Evolutionary conservation across 1,140 invertebrate species (phyloP).

Genomic region (Stegodyphus mimosarum): DNA sequence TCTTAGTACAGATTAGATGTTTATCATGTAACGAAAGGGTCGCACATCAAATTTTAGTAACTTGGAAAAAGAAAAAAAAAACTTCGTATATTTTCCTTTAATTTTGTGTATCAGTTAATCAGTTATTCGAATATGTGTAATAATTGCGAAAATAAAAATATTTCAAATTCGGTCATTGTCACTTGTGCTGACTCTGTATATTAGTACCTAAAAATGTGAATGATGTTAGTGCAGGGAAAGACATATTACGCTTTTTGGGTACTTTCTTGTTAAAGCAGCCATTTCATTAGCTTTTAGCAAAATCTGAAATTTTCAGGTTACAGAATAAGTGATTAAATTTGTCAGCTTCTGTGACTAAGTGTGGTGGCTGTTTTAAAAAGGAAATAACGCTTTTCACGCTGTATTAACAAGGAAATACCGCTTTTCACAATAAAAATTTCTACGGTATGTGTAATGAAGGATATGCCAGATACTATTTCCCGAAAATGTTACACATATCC

Average conservation of each 20-base stretch:
- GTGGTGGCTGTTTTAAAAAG: not conserved
- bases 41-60: not conserved
- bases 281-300: no score
- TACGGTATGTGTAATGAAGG: no score
- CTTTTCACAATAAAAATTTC: no score
- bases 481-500: no score
- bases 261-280: no score
- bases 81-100: not conserved
- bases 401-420: not conserved
- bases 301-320: no score
- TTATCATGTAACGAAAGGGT: not conserved
- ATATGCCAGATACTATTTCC: no score
- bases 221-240: no score
- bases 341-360: no score
- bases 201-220: not conserved
- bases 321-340: no score
- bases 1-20: not conserved
- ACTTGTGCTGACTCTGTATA: not conserved
- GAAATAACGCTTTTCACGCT: not conserved
- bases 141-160: not conserved
- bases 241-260: no score
- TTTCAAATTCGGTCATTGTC: not conserved
- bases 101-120: not conserved
- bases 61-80: not conserved
- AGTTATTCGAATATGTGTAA: not conserved